Base-by-base conservation (phyloP, 2,113 vertebrate species). In the Copsychus sechellarum region DNA sequence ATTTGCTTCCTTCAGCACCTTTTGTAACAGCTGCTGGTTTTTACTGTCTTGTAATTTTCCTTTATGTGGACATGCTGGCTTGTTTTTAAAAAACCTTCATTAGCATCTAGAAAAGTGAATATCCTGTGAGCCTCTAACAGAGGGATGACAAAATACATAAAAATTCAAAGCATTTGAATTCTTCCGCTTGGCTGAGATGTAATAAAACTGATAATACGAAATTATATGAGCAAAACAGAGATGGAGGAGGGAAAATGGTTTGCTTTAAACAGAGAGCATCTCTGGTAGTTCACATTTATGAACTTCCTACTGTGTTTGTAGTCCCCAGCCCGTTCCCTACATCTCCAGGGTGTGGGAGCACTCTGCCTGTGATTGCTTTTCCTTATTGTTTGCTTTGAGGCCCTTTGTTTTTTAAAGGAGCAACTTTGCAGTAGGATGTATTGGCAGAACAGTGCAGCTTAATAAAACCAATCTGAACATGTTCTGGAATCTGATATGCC, bases 371-470 rank as follows among this genome's bases (percentile, higher is more conserved):
- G 62, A 45, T 57, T 28, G 16, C 18, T 25, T 84, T 64, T n/a
- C 61, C 36, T 72, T 70, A 14, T 12, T 85, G 29, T 90, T 88
- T 95, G 62, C 62, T 88, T 69, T 80, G 76, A 54, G 80, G 25
- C 58, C 83, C 47, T 79, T 64, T 62, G 33, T 12, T 61, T 94
- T 78, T 61, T 56, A 50, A 73, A 90, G 69, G 69, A 22, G 31
- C 40, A 70, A 21, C n/a, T 74, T 17, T 36, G 12, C 31, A 66
- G 45, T 53, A 3, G 53, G 78, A 69, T 47, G 23, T 31, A 6
- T 25, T 48, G 64, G 65, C 66, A 36, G 57, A 29, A 12, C 28
- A 12, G 56, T 12, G 22, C 8, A 42, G 28, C 47, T 62, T 5
- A 29, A 51, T 12, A 16, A 69, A 82, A 26, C 29, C 14, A 21